These are phyloP conservation scores for Drosophila quasianomalipes DNA, from an alignment of 2,888 invertebrate genomes.

Conservation along the genomic window DNA sequence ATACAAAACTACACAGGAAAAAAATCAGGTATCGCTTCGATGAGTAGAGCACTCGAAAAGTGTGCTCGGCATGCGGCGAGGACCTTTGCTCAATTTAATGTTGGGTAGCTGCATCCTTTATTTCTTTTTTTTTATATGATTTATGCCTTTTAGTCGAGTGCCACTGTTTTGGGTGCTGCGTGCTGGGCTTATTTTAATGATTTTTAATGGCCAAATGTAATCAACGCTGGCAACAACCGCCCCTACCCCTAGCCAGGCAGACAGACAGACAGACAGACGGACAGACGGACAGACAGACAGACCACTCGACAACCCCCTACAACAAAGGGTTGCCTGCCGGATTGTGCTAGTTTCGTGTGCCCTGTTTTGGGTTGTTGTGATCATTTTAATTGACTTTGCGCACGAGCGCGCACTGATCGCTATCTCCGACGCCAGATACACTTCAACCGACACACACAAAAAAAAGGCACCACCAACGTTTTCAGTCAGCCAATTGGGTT, in stretches of 20 bases:
- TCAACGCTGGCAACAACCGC: slow-evolving; percentile 65
- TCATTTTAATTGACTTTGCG: slow-evolving; percentile 81
- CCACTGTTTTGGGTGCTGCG: slow-evolving; percentile 47
- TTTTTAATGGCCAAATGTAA: slow-evolving; percentile 77
- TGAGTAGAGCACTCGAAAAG: slow-evolving; percentile 49
- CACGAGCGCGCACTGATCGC: slow-evolving; percentile 71
- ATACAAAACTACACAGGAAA: slow-evolving; percentile 31
- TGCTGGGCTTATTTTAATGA: slow-evolving; percentile 69
- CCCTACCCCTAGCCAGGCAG: not conserved
- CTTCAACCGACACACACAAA: slow-evolving; percentile 28
- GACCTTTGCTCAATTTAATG: slow-evolving; percentile 27
- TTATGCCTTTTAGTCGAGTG: slow-evolving; percentile 56
- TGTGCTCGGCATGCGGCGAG: slow-evolving; percentile 49
- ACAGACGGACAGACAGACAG: not conserved
- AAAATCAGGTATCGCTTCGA: slow-evolving; percentile 1
- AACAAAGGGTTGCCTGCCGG: slow-evolving; percentile 56
- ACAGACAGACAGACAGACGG: not conserved
- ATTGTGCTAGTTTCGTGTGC: slow-evolving; percentile 10
- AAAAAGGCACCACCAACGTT: slow-evolving; percentile 15
- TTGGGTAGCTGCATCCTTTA: slow-evolving; percentile 45
- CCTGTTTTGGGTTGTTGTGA: slow-evolving; percentile 70
- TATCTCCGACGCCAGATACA: slow-evolving; percentile 42
- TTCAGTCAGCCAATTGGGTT: slow-evolving; percentile 41
- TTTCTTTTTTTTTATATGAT: slow-evolving; percentile 45
- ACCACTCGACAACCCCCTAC: slow-evolving; percentile 28